phyloP scores from a whole-genome alignment of 2,113 vertebrate species.

The Taxidea taxus region DNA sequence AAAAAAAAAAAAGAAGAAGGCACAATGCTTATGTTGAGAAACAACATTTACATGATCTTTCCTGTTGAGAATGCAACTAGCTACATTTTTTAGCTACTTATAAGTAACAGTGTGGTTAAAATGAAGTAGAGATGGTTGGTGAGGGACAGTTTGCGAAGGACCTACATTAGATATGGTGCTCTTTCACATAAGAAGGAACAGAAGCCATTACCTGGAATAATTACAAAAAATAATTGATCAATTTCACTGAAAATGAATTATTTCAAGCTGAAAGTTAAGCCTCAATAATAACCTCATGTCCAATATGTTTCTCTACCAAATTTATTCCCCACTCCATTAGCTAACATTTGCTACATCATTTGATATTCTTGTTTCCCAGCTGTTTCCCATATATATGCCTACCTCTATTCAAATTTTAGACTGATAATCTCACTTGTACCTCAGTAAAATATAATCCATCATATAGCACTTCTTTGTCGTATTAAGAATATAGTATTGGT shows the following conservation, averaged over 20 bases:
- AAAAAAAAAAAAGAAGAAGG: too few species aligned
- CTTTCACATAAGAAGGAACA: not conserved
- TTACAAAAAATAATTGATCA: not conserved
- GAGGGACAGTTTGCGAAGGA: not conserved
- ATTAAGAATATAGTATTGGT: not conserved
- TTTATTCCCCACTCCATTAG: not conserved
- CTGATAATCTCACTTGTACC: not conserved
- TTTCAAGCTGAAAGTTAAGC: not conserved
- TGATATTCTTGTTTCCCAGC: not conserved
- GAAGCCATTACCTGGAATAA: not conserved
- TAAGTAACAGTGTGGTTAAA: not conserved
- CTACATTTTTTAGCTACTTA: not conserved
- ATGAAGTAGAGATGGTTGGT: not conserved
- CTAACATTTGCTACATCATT: not conserved
- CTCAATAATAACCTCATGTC: fast-evolving
- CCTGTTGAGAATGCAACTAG: not conserved
- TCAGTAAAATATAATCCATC: not conserved
- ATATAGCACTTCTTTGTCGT: not conserved
- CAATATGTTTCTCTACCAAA: not conserved
- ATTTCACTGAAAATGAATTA: not conserved
- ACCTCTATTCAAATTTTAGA: not conserved
- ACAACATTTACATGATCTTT: not conserved
- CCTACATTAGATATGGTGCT: not conserved
- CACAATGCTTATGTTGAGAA: not conserved
- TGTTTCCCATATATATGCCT: not conserved